These are phyloP conservation scores for Phalacrocorax aristotelis DNA, from an alignment of 2,113 vertebrate genomes.

Conservation along the genomic window DNA sequence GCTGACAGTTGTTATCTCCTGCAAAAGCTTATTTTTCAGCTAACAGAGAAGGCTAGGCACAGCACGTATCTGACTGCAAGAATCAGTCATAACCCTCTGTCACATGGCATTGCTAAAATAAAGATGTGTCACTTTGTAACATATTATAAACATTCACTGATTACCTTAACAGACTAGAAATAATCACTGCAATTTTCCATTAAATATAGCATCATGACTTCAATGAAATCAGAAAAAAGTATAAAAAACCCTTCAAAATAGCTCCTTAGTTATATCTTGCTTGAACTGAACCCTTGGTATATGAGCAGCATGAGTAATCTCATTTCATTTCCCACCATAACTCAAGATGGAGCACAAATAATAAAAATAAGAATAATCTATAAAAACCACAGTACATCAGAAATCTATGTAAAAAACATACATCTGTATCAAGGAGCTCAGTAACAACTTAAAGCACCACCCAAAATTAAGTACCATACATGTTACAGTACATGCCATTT, in stretches of 20 bases:
- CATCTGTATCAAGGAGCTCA: background rate
- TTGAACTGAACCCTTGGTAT: background rate
- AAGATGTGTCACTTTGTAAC: background rate
- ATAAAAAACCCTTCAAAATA: background rate
- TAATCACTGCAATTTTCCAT: background rate
- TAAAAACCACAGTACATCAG: conserved; percentile 52
- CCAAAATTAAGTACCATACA: conserved; percentile 57
- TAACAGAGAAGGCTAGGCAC: background rate
- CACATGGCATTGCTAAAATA: background rate
- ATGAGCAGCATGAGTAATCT: conserved; percentile 1
- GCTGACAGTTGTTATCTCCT: background rate
- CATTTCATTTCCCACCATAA: background rate
- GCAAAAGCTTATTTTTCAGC: background rate
- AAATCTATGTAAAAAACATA: conserved; percentile 47
- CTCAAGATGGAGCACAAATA: background rate
- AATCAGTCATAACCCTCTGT: background rate
- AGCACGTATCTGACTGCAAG: fast-evolving
- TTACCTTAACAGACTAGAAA: background rate
- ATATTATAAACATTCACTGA: background rate
- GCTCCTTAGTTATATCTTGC: background rate
- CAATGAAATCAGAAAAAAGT: background rate
- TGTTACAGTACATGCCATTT: conserved; percentile 68
- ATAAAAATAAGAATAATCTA: conserved; percentile 27
- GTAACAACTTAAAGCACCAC: conserved; percentile 62
- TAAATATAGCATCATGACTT: background rate